Conservation (phyloP, 2,113 vertebrate species). For the Quiscalus mexicanus region DNA sequence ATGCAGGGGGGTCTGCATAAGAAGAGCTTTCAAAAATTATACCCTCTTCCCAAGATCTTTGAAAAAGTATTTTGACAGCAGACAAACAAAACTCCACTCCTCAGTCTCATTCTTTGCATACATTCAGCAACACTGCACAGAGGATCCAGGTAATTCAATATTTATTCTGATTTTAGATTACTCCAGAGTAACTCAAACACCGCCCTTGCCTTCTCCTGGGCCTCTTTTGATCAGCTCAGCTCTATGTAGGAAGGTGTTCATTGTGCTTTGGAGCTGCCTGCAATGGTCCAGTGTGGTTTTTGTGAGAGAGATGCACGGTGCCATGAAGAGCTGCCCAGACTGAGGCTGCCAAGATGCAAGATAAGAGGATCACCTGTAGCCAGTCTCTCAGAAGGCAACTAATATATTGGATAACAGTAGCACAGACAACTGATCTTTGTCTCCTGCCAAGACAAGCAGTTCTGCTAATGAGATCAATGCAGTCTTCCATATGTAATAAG, state of each 20-base stretch:
- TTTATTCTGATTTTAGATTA: not conserved
- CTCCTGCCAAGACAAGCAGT: constrained; percentile 22
- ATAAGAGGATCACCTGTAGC: not conserved
- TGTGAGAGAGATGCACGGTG: not conserved
- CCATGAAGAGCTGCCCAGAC: not conserved
- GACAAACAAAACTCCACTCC: not conserved
- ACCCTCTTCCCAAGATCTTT: not conserved
- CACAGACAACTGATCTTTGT: constrained; percentile 9
- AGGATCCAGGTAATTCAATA: not conserved
- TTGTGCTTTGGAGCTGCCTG: not conserved
- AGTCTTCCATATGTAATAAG: constrained; percentile 41
- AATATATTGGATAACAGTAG: not conserved
- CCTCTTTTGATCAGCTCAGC: not conserved
- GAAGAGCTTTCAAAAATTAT: not conserved
- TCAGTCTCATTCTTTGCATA: not conserved
- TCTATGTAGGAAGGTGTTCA: not conserved
- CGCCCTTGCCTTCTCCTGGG: not conserved
- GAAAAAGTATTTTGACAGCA: not conserved
- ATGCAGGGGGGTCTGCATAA: not conserved
- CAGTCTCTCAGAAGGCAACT: not conserved
- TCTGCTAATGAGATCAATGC: constrained; percentile 27
- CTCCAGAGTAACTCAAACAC: not conserved
- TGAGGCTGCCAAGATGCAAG: not conserved
- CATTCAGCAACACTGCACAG: not conserved
- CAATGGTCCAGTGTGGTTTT: not conserved